Evolutionary conservation across 1,140 invertebrate genomes (phyloP).

Genomic region (Drosophila bocqueti): DNA sequence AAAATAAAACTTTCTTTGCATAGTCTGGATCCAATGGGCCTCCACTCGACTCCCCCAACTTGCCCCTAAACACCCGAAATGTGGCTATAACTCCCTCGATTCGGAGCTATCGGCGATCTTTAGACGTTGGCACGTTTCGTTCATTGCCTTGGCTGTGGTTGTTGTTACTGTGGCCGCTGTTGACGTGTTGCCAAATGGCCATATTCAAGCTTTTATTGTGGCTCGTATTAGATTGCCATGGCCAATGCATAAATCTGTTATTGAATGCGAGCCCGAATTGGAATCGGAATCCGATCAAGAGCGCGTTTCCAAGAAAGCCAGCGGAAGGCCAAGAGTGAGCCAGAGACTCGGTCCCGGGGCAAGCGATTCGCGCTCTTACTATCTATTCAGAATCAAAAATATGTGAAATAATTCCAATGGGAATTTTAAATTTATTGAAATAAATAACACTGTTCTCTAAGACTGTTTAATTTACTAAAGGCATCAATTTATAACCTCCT

Average conservation of each 20-base stretch:
- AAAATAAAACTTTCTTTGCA: conserved; percentile 72
- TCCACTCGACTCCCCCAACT: background rate
- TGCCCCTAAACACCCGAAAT: conserved; percentile 17
- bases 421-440: conserved; percentile 1
- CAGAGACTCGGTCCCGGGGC: background rate
- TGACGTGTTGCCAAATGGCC: conserved; percentile 81
- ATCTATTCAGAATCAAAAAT: conserved; percentile 12
- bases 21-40: conserved; percentile 12
- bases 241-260: conserved; percentile 74
- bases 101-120: conserved; percentile 73
- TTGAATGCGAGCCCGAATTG: conserved; percentile 58
- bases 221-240: conserved; percentile 81
- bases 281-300: conserved; percentile 56
- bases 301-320: conserved; percentile 55
- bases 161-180: conserved; percentile 43
- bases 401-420: background rate
- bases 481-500: background rate
- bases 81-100: conserved; percentile 54
- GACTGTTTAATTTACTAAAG: background rate
- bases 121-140: conserved; percentile 81
- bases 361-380: background rate
- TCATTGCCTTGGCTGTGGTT: conserved; percentile 71
- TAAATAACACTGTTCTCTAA: background rate
- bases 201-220: conserved; percentile 82
- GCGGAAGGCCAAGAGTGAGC: conserved; percentile 33